Base-by-base conservation (phyloP, 2,888 invertebrate genomes). In the Drosophila leonis region DNA sequence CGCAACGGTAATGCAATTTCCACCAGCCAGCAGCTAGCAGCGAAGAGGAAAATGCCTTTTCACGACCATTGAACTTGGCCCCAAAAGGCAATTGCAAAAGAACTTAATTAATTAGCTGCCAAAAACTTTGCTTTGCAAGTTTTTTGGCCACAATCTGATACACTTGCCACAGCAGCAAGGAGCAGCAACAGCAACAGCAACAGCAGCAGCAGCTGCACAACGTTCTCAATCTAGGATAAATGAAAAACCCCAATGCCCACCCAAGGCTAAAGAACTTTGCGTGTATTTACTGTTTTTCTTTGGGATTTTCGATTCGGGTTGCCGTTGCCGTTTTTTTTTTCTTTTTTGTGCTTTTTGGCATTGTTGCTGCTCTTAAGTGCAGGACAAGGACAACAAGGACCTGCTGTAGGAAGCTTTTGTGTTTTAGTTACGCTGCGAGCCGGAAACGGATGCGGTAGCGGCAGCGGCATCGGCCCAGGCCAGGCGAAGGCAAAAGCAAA, bases 71-170 rank as follows among this genome's bases (percentile, higher is more conserved):
- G 61, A 75, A 64, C 74, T 72, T 77, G 74, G 42, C 56, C 20
- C 10, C 57, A 39, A 48, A 42, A 27, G 35, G 31, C 35, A 35
- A 57, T 33, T 41, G 15, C 20, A 49, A 65, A 66, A 46, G 63
- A 89, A 89, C 85, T 89, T 89, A 87, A 87, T 90, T 87, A 87
- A 87, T 87, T 87, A 90, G 90, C 90, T 84, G 90, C 62, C 79
- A 70, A 71, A 75, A 90, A 66, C 44, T 82, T 82, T 73, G 66
- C 54, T 48, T 60, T 44, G 54, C 60, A 72, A 86, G 65, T 65
- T 71, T 71, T 78, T 64, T 72, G 61, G 59, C 78, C 90, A 76
- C 87, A 86, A 88, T 83, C 81, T 73, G 87, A 86, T 90, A 71
- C 71, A 71, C 49, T 62, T 42, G 65, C 49, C 55, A 46, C 31